Conservation (phyloP, 2,888 invertebrate species). For the Eupsilia transversa region DNA sequence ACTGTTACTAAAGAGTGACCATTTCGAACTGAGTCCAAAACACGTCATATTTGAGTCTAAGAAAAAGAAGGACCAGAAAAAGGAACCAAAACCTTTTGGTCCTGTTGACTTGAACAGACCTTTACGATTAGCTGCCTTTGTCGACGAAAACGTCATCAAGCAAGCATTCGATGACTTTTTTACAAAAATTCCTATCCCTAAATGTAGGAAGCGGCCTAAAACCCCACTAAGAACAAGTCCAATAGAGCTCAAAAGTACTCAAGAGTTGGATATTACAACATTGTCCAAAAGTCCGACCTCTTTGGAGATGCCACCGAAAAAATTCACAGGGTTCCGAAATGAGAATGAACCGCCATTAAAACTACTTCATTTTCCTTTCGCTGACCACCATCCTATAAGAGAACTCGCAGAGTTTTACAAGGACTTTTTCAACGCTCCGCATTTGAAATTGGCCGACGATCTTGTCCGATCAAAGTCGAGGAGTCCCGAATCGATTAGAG, state of each 20-base stretch:
- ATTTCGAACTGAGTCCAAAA: conserved; percentile 95
- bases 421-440: conserved; percentile 94
- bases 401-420: conserved; percentile 95
- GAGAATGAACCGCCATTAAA: conserved; percentile 92
- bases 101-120: conserved; percentile 93
- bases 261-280: conserved; percentile 77
- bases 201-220: conserved; percentile 79
- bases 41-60: conserved; percentile 90
- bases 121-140: conserved; percentile 94
- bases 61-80: conserved; percentile 91
- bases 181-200: conserved; percentile 81
- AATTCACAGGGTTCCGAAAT: conserved; percentile 84
- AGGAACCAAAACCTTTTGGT: conserved; percentile 74
- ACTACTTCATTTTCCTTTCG: conserved; percentile 94
- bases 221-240: conserved; percentile 67
- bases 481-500: conserved; percentile 73
- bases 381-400: conserved; percentile 92
- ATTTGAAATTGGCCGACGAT: conserved; percentile 82
- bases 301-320: conserved; percentile 85
- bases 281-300: conserved; percentile 84
- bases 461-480: conserved; percentile 64
- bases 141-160: conserved; percentile 87
- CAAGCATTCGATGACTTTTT: conserved; percentile 83
- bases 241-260: conserved; percentile 81
- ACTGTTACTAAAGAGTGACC: conserved; percentile 97